Conservation (phyloP, 2,113 vertebrate genomes). For the Micronycteris hirsuta region DNA sequence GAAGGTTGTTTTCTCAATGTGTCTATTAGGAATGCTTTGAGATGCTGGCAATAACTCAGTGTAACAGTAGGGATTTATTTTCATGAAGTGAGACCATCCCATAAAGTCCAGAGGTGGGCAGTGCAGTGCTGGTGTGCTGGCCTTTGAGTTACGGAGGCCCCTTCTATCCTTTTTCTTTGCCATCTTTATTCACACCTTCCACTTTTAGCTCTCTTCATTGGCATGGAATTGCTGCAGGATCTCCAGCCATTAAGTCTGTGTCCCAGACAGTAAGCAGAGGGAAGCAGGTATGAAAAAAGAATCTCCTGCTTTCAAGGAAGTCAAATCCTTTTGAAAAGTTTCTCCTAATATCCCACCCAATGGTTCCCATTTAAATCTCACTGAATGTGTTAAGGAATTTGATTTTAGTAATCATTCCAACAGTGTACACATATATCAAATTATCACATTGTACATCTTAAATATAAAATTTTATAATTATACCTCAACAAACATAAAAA, state of each 20-base stretch:
- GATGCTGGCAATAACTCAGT: neutral
- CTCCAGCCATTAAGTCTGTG: neutral
- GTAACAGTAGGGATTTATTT: neutral
- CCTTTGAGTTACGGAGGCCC: neutral
- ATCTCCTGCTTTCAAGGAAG: neutral
- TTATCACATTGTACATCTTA: neutral
- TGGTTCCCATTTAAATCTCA: neutral
- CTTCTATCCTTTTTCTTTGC: neutral
- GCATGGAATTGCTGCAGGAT: neutral
- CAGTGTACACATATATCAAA: neutral
- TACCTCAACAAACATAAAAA: neutral
- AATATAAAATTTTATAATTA: neutral
- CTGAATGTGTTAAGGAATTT: neutral
- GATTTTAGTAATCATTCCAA: neutral
- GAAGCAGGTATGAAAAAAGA: neutral
- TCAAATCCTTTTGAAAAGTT: neutral
- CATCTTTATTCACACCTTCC: neutral
- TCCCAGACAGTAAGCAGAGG: neutral
- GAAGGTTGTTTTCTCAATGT: neutral
- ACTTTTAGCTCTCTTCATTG: neutral
- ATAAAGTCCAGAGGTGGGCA: neutral
- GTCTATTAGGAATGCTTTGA: neutral
- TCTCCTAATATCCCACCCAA: rapidly evolving
- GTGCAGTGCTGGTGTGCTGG: neutral
- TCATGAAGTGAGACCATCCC: neutral